These are phyloP conservation scores for Hydrozoanthus gracilis DNA, from an alignment of 92 coral and sea anemone genomes.

Conservation along the genomic window DNA sequence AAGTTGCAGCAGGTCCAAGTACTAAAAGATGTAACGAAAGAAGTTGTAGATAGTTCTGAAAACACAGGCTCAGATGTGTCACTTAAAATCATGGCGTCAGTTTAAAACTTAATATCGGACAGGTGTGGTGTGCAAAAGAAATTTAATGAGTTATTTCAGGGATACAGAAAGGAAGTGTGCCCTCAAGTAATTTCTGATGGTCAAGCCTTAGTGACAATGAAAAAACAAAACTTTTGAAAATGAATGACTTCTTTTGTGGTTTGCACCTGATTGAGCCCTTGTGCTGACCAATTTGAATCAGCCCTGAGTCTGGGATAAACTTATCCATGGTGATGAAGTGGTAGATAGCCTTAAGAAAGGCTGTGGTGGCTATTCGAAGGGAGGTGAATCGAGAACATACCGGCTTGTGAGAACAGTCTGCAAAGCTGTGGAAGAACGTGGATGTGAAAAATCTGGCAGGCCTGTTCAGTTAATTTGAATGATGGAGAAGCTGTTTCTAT, in stretches of 20 bases:
- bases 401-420: constrained; percentile 47
- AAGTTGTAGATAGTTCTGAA: background rate
- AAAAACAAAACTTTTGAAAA: background rate
- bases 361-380: background rate
- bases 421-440: constrained; percentile 47
- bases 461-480: background rate
- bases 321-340: constrained; percentile 25
- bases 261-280: constrained; percentile 1
- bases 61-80: constrained; percentile 1
- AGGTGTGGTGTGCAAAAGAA: constrained; percentile 8
- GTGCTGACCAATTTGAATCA: constrained; percentile 21
- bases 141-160: constrained; percentile 14
- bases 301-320: constrained; percentile 45
- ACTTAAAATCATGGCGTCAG: background rate
- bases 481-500: background rate
- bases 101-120: constrained; percentile 20
- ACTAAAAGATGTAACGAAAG: constrained; percentile 9
- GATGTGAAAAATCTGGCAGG: constrained; percentile 44
- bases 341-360: constrained; percentile 31
- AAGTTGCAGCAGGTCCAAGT: constrained; percentile 16
- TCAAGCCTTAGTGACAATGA: background rate
- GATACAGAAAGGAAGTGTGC: background rate
- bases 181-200: constrained; percentile 26
- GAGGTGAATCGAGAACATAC: constrained; percentile 47
- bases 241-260: background rate